These are phyloP conservation scores for Fulica atra DNA, from an alignment of 2,113 vertebrate genomes.

Conservation along the genomic window DNA sequence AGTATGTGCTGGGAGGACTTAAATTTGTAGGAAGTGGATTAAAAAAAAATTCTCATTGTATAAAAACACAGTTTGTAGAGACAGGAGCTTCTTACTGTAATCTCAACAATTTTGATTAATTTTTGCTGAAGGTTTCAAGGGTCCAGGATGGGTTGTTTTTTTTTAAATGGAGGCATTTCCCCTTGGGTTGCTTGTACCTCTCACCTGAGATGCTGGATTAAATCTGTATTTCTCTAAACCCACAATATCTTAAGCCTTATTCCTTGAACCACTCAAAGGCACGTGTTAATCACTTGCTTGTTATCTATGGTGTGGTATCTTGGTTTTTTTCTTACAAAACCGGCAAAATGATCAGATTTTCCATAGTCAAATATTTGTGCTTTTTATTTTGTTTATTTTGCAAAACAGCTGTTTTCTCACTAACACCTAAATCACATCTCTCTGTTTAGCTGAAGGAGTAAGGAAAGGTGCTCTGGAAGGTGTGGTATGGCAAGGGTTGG, in stretches of 20 bases:
- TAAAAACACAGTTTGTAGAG: not conserved
- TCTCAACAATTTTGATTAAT: too few species aligned
- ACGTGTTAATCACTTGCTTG: not conserved
- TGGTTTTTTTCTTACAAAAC: not conserved
- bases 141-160: not conserved
- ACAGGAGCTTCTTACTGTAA: not conserved
- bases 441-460: not conserved
- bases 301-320: not conserved
- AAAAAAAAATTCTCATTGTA: not conserved
- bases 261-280: conserved; percentile 1
- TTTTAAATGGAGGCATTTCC: not conserved
- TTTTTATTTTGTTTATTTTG: not conserved
- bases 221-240: not conserved
- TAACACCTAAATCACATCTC: not conserved
- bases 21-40: rapidly evolving
- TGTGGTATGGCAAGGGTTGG: not conserved
- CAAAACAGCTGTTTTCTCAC: not conserved
- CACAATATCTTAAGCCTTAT: not conserved
- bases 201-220: not conserved
- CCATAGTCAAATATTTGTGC: not conserved
- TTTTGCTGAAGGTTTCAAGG: not conserved
- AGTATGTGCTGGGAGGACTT: not conserved
- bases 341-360: not conserved
- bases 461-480: not conserved
- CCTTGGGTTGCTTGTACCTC: not conserved